Conservation (phyloP, 2,797 vertebrate genomes). For the Micrastur ruficollis region DNA sequence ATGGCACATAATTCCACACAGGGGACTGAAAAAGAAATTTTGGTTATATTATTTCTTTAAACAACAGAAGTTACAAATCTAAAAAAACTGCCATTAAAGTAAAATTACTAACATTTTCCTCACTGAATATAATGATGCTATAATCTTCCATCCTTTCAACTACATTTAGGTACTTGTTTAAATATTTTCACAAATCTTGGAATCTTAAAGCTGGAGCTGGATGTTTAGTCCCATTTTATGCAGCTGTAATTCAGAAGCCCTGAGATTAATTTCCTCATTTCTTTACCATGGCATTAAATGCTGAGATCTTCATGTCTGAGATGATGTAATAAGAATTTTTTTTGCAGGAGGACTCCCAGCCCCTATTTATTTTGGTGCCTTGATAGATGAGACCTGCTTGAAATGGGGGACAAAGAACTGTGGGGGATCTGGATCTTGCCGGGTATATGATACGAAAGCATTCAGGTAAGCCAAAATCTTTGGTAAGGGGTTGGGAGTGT, state of each 20-base stretch:
- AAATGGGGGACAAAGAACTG: conserved; percentile 88
- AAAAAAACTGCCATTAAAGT: not conserved
- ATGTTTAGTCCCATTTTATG: not conserved
- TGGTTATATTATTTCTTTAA: not conserved
- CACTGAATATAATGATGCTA: not conserved
- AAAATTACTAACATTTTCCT: not conserved
- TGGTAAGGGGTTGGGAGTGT: not conserved
- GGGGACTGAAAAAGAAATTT: not conserved
- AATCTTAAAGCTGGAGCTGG: not conserved
- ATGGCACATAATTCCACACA: not conserved
- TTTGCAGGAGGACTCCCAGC: conserved; percentile 88
- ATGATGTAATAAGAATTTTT: not conserved
- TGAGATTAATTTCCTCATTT: not conserved
- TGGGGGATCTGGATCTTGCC: conserved; percentile 86
- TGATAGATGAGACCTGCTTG: conserved; percentile 89
- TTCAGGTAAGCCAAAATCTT: conserved; percentile 81
- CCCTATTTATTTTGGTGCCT: conserved; percentile 90
- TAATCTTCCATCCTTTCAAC: not conserved
- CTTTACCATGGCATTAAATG: not conserved
- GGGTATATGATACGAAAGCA: conserved; percentile 83
- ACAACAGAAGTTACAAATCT: not conserved
- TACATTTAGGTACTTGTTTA: not conserved
- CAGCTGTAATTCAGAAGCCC: not conserved
- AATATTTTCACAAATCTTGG: not conserved
- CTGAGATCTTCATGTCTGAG: not conserved